Evolutionary conservation across 2,888 invertebrate species (phyloP), one percentile per base, ranked within the genome.

Genomic region (Lottia gigantea): DNA sequence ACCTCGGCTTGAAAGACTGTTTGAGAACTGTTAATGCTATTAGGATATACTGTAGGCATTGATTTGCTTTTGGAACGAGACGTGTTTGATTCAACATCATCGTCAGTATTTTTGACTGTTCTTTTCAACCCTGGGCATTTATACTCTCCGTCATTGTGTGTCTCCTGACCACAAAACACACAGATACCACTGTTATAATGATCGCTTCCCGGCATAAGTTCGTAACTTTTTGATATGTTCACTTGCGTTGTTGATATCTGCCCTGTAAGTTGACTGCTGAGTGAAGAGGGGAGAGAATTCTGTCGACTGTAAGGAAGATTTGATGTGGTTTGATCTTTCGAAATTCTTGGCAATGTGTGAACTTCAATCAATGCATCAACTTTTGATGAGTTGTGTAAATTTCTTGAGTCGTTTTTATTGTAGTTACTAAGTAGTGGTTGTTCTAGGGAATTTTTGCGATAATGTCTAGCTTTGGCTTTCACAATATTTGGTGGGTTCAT

Each of bases 1-100:
- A 85, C 83, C 67, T 85, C 85, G 1, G 82, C 85, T 61, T 82
- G 80, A 63, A 83, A 79, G 16, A 85, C 79, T 55, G 85, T 83
- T 71, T 81, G 83, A 8, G 84, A 83, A 45, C 78, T 78, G 46
- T 79, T 78, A 55, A 79, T 67, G 55, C 76, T 78, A 40, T 73
- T 73, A 46, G 74, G 69, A 64, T 74, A 72, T 67, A 81, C 76
- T 7, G 76, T 76, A 8, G 80, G 82, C 78, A 82, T 79, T 23
- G 82, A 81, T 72, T 81, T 82, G 70, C 81, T 82, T 73, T 80
- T 63, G 11, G 40, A n/a, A 26, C 71, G 49, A 31, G 71, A 71
- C 49, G 62, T 16, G 47, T 26, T 49, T n/a, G 72, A 64, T 15
- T 73, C 64, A 49, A 71, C 23, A 3, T 68, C 67, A n/a, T 62